A percentile compares a stretch with the other conserved stretches of the same genome.
Conservation (phyloP, 2,797 vertebrate species). For the Danio tinwini region DNA sequence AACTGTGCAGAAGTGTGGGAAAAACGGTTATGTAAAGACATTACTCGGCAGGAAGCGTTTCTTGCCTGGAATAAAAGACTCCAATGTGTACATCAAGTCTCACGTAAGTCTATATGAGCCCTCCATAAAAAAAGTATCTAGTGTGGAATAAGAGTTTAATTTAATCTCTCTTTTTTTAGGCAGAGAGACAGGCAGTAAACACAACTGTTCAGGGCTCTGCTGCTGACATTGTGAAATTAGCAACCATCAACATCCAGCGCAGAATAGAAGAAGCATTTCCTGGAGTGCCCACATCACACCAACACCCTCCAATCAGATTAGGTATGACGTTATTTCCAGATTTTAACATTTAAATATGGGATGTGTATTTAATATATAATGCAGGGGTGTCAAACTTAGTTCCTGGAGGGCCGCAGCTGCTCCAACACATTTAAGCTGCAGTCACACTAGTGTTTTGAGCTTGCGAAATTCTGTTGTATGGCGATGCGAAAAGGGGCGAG, state of each 20-base stretch:
- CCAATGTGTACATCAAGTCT: constrained; percentile 85
- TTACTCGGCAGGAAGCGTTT: constrained; percentile 92
- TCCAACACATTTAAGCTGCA: too few relatives aligned
- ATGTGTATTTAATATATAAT: neutral
- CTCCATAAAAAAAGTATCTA: neutral
- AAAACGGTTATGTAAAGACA: constrained; percentile 91
- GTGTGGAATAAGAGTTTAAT: neutral
- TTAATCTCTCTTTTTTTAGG: constrained; percentile 71
- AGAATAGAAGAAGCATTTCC: constrained; percentile 78
- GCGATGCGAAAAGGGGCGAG: too few relatives aligned
- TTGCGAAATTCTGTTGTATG: too few relatives aligned
- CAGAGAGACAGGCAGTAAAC: constrained; percentile 96
- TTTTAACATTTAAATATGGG: neutral
- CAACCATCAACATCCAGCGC: constrained; percentile 92
- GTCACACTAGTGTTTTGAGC: too few relatives aligned
- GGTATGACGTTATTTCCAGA: constrained; percentile 2
- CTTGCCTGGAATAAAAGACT: constrained; percentile 89
- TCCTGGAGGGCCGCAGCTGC: too few relatives aligned
- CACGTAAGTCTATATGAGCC: constrained; percentile 78
- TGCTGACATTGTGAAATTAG: constrained; percentile 95
- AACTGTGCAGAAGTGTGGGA: constrained; percentile 88
- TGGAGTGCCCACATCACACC: constrained; percentile 79
- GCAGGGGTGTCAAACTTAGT: too few relatives aligned
- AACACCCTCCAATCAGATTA: constrained; percentile 75
- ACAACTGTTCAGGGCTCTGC: constrained; percentile 96